Evolutionary conservation across 2,797 vertebrate species (phyloP).

Genomic region (Labeo calbasu): DNA sequence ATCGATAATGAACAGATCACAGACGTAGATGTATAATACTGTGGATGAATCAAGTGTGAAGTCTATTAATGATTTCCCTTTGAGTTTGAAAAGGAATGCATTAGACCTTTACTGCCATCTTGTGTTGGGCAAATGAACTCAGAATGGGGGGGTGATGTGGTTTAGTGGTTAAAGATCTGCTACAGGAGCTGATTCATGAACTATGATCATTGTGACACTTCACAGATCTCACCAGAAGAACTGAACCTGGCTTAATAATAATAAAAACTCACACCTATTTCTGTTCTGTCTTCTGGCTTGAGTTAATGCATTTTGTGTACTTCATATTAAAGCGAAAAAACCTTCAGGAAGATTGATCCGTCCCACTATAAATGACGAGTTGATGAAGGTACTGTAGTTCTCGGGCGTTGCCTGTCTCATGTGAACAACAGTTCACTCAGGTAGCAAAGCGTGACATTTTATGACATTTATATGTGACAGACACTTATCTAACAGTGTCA

Average conservation of each 20-base stretch:
- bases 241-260: background rate
- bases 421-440: constrained; percentile 14
- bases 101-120: constrained; percentile 36
- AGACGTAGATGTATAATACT: background rate
- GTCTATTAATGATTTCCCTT: background rate
- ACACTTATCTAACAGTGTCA: constrained; percentile 3
- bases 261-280: background rate
- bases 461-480: constrained; percentile 15
- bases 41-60: background rate
- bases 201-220: background rate
- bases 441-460: constrained; percentile 3
- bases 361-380: background rate
- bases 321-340: background rate
- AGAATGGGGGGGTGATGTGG: background rate
- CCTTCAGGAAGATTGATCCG: background rate
- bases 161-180: background rate
- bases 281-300: background rate
- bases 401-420: background rate
- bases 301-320: too few species aligned
- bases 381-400: background rate
- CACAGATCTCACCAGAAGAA: background rate
- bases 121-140: background rate
- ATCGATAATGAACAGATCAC: background rate
- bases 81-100: background rate
- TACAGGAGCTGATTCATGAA: background rate